Conservation (phyloP, 2,113 vertebrate species). For the Mobula hypostoma region DNA sequence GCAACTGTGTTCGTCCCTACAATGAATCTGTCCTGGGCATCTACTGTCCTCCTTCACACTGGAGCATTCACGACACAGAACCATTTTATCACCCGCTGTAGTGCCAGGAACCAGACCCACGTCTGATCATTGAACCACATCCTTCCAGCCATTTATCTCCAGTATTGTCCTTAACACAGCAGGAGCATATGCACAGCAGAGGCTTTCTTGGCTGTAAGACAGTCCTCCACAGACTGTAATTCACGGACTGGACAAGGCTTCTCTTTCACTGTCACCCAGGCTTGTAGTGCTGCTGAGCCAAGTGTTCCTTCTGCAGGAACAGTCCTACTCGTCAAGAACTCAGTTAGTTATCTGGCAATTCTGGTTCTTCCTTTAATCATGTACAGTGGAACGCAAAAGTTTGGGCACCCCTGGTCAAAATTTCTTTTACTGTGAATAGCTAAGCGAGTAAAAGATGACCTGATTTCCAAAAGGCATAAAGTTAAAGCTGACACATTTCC, state of each 20-base stretch:
- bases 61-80: not conserved
- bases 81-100: not conserved
- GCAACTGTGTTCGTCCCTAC: not conserved
- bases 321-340: not conserved
- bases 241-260: not conserved
- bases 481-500: no score
- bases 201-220: conserved; percentile 8
- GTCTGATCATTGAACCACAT: not conserved
- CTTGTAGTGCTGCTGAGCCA: not conserved
- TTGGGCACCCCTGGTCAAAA: no score
- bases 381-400: no score
- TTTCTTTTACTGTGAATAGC: no score
- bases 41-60: not conserved
- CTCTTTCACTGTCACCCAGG: not conserved
- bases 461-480: no score
- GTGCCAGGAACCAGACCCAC: not conserved
- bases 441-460: no score
- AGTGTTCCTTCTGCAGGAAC: not conserved
- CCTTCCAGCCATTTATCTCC: not conserved
- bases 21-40: not conserved
- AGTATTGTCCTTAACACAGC: not conserved
- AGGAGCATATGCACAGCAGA: not conserved
- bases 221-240: not conserved
- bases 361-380: not conserved
- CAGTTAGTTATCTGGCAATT: not conserved